Percentiles rank a stretch among this genome's conserved stretches.
These are phyloP conservation scores for Tenodera sinensis DNA, from an alignment of 2,888 invertebrate species.

Conservation along the genomic window DNA sequence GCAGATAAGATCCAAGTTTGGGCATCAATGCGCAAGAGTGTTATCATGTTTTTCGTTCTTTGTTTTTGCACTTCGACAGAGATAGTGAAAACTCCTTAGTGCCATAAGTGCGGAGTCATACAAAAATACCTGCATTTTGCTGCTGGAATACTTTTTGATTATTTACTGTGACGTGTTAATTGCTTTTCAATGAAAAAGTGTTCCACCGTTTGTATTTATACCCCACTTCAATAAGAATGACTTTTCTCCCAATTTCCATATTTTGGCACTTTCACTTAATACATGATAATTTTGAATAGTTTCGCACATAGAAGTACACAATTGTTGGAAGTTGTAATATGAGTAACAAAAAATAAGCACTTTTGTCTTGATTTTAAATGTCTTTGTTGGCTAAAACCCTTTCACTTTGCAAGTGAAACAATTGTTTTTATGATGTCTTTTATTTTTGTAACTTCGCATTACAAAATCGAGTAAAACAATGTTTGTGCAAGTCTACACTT, in stretches of 20 bases:
- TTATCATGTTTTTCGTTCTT: neutral
- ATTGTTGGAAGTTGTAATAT: neutral
- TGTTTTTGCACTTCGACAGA: neutral
- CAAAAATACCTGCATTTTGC: neutral
- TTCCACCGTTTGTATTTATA: neutral
- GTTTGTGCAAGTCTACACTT: neutral
- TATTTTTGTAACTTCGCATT: neutral
- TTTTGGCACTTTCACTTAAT: neutral
- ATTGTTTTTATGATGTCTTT: neutral
- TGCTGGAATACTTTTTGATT: neutral
- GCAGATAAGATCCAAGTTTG: no score
- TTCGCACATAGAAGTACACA: neutral
- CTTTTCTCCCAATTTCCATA: neutral
- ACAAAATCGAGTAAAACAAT: neutral
- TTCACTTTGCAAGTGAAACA: neutral
- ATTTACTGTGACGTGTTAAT: neutral
- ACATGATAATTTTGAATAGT: neutral
- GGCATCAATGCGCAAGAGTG: no score
- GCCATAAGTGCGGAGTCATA: neutral
- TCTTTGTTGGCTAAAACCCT: neutral
- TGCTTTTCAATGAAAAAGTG: neutral
- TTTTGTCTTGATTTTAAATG: neutral
- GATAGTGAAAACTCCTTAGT: neutral
- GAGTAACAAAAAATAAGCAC: neutral
- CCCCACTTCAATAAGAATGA: neutral